Evolutionary conservation across 2,113 vertebrate species (phyloP), one percentile per base, ranked within the genome.

Genomic region (Phycodurus eques): DNA sequence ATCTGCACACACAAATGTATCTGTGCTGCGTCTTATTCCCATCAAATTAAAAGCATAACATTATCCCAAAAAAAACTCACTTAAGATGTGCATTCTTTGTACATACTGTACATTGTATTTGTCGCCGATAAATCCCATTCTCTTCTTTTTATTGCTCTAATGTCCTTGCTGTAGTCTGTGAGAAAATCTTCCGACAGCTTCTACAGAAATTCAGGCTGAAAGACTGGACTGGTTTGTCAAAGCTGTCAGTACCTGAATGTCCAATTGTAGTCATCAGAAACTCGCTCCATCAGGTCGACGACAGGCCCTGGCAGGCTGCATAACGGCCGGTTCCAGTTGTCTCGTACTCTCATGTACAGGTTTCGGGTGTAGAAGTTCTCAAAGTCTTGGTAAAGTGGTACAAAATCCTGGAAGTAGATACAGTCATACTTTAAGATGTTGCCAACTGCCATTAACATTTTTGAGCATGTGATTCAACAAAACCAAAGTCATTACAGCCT

Each of bases 331-430:
- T 96, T 97, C 97, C 96, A 98, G 87, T 94, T 96, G 90, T 98
- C 97, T 75, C 97, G 91, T 77, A 98, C 93, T 82, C 97, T 93
- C 94, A 97, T 93, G 86, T 98, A 98, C 75, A 98, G 84, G 65
- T 98, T 98, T 67, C 97, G 90, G 12, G 88, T 98, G 82, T 92
- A 98, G 90, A 98, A 98, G 90, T 96, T 95, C 88, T 98, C 96
- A 92, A 98, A 98, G 80, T 98, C 96, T 94, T 96, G 96, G 87
- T 98, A 98, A 68, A 98, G 93, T 1, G 96, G 96, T 74, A 97
- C 93, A 84, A 98, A 98, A 80, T 95, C 93, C 97, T 98, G 67
- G 22, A 20, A 63, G 44, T 8, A 73, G 51, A 66, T 10, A 74
- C 4, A 71, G 60, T 67, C 7, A 64, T 7, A 56, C 47, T 9